Conservation (phyloP, 2,113 vertebrate species). For the Bambusicola thoracicus region DNA sequence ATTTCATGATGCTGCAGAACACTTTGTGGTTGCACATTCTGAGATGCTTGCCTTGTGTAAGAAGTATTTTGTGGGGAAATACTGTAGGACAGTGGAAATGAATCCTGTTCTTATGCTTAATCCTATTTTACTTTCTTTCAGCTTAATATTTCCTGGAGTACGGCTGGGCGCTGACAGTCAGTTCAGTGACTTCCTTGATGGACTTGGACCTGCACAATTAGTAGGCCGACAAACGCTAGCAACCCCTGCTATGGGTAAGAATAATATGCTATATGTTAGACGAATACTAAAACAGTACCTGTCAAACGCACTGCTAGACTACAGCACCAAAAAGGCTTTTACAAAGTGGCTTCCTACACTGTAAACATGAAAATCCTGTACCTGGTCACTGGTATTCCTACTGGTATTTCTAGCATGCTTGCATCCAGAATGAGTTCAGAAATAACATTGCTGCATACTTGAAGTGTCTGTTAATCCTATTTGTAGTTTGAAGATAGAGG, state of each 20-base stretch:
- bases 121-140: constrained; percentile 63
- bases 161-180: constrained; percentile 94
- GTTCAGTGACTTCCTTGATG: constrained; percentile 97
- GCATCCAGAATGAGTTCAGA: not conserved
- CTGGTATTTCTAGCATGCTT: not conserved
- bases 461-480: not conserved
- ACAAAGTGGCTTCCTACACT: not conserved
- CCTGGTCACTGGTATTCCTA: not conserved
- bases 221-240: constrained; percentile 96
- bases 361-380: not conserved
- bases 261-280: not conserved
- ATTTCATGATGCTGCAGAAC: not conserved
- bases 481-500: not conserved
- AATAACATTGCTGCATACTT: not conserved
- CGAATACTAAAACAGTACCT: not conserved
- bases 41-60: not conserved
- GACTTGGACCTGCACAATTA: constrained; percentile 94
- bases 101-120: not conserved
- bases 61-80: not conserved
- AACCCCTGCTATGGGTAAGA: constrained; percentile 96
- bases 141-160: constrained; percentile 95
- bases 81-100: not conserved
- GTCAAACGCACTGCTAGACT: not conserved
- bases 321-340: not conserved
- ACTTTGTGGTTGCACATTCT: not conserved